Evolutionary conservation across 1,140 invertebrate species (phyloP).

Genomic region (Pomacea maculata): DNA sequence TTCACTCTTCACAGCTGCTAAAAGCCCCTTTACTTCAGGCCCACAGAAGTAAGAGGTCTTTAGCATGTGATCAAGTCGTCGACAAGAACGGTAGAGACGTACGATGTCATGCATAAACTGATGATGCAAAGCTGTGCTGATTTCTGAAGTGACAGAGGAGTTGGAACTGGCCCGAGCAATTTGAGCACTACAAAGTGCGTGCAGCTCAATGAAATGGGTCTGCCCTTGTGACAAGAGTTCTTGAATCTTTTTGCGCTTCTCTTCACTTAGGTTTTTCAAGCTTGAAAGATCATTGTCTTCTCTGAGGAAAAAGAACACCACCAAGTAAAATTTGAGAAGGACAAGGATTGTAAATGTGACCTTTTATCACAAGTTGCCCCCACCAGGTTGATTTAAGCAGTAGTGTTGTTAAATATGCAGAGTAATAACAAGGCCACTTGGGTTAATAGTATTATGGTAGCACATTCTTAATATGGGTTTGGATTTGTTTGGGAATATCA

Average conservation of each 20-base stretch:
- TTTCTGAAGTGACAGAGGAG: neutral
- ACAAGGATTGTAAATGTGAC: too few species aligned
- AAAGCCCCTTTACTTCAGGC: slow-evolving; percentile 40
- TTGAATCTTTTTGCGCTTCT: slow-evolving; percentile 46
- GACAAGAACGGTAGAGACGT: slow-evolving; percentile 50
- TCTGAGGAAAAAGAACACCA: slow-evolving; percentile 13
- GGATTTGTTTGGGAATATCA: too few species aligned
- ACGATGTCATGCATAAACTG: slow-evolving; percentile 45
- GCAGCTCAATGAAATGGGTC: slow-evolving; percentile 36
- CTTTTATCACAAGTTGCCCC: neutral
- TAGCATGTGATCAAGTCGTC: slow-evolving; percentile 64
- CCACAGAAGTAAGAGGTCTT: slow-evolving; percentile 64
- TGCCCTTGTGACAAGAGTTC: slow-evolving; percentile 38
- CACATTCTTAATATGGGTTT: too few species aligned
- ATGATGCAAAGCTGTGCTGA: neutral
- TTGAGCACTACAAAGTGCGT: slow-evolving; percentile 32
- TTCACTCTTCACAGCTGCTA: slow-evolving; percentile 40
- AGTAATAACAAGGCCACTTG: too few species aligned
- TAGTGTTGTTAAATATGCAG: too few species aligned
- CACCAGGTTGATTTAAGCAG: too few species aligned
- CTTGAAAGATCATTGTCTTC: slow-evolving; percentile 11
- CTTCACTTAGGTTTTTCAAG: slow-evolving; percentile 17
- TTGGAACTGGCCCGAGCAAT: neutral
- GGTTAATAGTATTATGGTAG: too few species aligned
- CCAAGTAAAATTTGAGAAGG: too few species aligned